These are phyloP conservation scores for Drosophila bunnanda DNA, from an alignment of 2,888 invertebrate species.

Conservation along the genomic window DNA sequence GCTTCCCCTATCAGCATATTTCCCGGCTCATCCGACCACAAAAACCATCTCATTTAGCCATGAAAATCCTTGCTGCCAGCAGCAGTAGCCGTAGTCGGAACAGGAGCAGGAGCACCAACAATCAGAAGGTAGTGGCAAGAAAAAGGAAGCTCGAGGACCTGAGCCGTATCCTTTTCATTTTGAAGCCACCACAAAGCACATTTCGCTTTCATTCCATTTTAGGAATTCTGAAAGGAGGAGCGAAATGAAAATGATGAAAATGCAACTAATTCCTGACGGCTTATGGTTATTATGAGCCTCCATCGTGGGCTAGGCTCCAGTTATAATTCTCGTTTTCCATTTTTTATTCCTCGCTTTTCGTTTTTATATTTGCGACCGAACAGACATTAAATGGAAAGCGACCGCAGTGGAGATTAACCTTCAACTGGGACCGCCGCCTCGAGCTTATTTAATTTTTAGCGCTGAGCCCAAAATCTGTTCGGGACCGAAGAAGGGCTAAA, in stretches of 20 bases:
- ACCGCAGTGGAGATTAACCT: slow-evolving; percentile 69
- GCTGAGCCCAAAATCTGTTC: slow-evolving; percentile 71
- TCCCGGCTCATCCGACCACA: slow-evolving; percentile 62
- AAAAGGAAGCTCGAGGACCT: slow-evolving; percentile 52
- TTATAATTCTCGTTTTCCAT: slow-evolving; percentile 48
- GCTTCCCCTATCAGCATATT: slow-evolving; percentile 52
- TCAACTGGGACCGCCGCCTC: slow-evolving; percentile 68
- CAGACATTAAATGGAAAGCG: slow-evolving; percentile 62
- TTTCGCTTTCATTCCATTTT: slow-evolving; percentile 75
- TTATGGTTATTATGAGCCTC: slow-evolving; percentile 66
- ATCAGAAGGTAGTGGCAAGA: slow-evolving; percentile 28
- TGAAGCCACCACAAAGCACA: slow-evolving; percentile 73
- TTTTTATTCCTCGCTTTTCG: slow-evolving; percentile 28
- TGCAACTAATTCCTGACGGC: slow-evolving; percentile 79
- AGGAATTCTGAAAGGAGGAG: slow-evolving; percentile 53
- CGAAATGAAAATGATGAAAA: slow-evolving; percentile 75
- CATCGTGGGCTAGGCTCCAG: slow-evolving; percentile 23
- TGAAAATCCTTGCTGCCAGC: slow-evolving; percentile 70
- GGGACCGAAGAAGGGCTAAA: slow-evolving; percentile 17
- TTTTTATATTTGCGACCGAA: slow-evolving; percentile 53
- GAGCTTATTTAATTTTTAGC: slow-evolving; percentile 71
- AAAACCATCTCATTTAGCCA: slow-evolving; percentile 79
- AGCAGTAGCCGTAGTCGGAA: slow-evolving; percentile 7
- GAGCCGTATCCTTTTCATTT: slow-evolving; percentile 76
- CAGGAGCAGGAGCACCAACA: slow-evolving; percentile 19